Percentiles rank a stretch among this genome's conserved stretches.
These are phyloP conservation scores for silkworm (Bombyx mori) DNA, from an alignment of 1,140 invertebrate species.

Conservation along the genomic window DNA sequence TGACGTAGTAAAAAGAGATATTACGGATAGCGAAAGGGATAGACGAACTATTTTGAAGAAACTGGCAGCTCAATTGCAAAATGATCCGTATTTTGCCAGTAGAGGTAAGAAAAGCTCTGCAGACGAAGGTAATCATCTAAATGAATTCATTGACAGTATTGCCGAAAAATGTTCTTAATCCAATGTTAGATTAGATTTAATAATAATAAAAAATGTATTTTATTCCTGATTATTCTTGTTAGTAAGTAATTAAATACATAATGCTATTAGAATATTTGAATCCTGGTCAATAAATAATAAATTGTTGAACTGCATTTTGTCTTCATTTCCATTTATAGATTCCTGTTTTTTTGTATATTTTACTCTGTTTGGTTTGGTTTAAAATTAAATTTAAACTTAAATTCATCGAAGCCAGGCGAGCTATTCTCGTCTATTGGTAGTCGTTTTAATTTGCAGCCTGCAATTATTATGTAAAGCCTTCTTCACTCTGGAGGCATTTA, in stretches of 20 bases:
- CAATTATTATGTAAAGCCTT: too few species aligned
- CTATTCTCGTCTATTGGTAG: too few species aligned
- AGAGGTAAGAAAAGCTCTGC: slow-evolving; percentile 51
- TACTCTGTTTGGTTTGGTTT: too few species aligned
- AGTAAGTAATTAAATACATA: not conserved
- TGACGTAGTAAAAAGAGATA: slow-evolving; percentile 39
- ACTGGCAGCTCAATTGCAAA: slow-evolving; percentile 51
- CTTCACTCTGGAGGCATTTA: too few species aligned
- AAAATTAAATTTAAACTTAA: too few species aligned
- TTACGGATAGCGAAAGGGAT: slow-evolving; percentile 43
- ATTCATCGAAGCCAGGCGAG: too few species aligned
- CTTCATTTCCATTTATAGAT: too few species aligned
- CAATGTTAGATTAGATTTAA: not conserved
- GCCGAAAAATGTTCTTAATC: slow-evolving; percentile 37
- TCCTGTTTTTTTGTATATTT: too few species aligned
- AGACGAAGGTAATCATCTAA: slow-evolving; percentile 21
- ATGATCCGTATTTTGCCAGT: slow-evolving; percentile 59
- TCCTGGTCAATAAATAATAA: not conserved
- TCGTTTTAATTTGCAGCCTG: too few species aligned
- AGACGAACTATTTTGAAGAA: slow-evolving; percentile 55
- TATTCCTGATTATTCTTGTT: not conserved
- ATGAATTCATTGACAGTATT: slow-evolving; percentile 40
- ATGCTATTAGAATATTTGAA: not conserved
- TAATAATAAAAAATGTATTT: not conserved
- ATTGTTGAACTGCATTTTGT: too few species aligned